phyloP scores from a whole-genome alignment of 37 sponge, comb jelly and placozoan species.

The Mnemiopsis leidyi region DNA sequence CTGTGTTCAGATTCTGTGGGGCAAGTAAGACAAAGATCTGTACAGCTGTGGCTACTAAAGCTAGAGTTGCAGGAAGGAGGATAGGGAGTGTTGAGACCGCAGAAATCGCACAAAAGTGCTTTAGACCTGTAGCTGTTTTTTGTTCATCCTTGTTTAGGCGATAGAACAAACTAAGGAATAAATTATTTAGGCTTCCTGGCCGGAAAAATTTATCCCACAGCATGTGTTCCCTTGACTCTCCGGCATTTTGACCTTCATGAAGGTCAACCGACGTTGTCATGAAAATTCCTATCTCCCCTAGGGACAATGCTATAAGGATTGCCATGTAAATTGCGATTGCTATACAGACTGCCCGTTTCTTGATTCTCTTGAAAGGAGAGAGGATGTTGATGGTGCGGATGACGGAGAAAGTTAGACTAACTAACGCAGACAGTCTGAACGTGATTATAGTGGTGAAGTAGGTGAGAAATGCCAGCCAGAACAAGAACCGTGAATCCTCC shows the following conservation, averaged over 20 bases:
- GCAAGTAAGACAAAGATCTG: not conserved
- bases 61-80: not conserved
- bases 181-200: not conserved
- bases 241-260: not conserved
- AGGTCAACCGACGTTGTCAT: not conserved
- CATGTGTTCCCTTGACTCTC: not conserved
- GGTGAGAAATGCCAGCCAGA: not conserved
- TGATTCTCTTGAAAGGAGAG: not conserved
- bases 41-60: not conserved
- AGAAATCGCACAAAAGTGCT: not conserved
- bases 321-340: not conserved
- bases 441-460: constrained; percentile 25
- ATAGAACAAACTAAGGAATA: not conserved
- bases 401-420: not conserved
- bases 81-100: not conserved
- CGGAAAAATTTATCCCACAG: not conserved
- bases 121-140: not conserved
- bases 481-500: not conserved
- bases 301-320: not conserved
- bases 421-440: constrained; percentile 58
- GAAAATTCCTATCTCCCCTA: not conserved
- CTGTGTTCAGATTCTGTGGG: not conserved
- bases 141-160: not conserved
- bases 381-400: constrained; percentile 40
- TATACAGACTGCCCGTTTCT: not conserved